Conservation (phyloP, 2,113 vertebrate genomes). For the Bos javanicus region DNA sequence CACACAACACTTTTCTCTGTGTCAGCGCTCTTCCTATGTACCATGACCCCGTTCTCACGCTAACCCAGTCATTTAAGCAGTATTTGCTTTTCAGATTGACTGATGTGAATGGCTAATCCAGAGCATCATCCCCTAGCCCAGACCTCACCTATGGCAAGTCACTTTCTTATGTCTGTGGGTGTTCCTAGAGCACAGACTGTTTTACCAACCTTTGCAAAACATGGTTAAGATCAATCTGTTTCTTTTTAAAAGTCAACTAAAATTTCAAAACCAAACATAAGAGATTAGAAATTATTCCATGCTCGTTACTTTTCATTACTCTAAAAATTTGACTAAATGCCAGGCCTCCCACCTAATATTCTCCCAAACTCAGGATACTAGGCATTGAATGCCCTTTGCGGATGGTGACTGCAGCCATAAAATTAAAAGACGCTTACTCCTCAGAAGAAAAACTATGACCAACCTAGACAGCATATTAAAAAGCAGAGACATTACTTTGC, state of each 20-base stretch:
- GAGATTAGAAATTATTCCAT: neutral
- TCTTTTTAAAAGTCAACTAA: neutral
- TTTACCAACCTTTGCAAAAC: neutral
- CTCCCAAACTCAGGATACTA: neutral
- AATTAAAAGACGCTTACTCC: neutral
- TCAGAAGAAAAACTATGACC: neutral
- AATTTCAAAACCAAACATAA: neutral
- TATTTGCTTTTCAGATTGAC: neutral
- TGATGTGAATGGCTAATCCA: neutral
- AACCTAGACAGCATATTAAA: neutral
- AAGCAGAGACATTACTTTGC: neutral
- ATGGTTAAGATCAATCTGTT: neutral
- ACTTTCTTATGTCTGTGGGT: neutral
- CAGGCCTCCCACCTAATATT: neutral
- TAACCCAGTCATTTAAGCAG: neutral
- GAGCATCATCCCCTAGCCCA: neutral
- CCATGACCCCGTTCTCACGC: neutral
- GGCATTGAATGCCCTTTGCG: neutral
- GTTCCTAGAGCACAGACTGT: neutral
- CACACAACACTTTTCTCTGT: neutral
- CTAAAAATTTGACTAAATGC: neutral
- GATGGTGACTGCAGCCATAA: neutral
- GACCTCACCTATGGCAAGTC: neutral
- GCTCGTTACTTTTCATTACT: conserved; percentile 32
- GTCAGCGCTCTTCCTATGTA: neutral